Evolutionary conservation across 2,888 invertebrate genomes (phyloP), one percentile per base, ranked within the genome.

Genomic region (Ctena decussata): DNA sequence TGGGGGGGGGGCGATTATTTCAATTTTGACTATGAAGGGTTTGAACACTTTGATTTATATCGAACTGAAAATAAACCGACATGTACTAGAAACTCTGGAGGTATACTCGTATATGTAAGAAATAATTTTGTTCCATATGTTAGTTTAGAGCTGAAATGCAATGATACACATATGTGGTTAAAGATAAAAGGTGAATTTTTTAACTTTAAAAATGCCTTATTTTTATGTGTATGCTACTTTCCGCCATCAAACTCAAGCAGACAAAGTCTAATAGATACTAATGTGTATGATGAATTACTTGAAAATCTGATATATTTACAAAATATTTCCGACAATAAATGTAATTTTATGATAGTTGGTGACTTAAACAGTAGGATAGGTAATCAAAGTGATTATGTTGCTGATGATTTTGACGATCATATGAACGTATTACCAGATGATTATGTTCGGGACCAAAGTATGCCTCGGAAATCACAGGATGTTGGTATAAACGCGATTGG

Each of bases 201-300:
- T 44, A 11, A 44, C 37, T 37, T 75, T n/a, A 35, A 70, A 18
- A 46, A 44, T 46, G 80, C 75, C 39, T 12, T 69, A 0, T 76
- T 71, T 76, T 0, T 76, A 30, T 81, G 70, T 32, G 41, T 81
- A 70, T 81, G 70, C 8, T 81, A 81, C 44, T 53, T 81, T 5
- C 37, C 76, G 12, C 81, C 81, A 18, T 57, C 32, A 41, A 70
- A 70, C 32, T 76, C 76, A 37, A 71, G 53, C 24, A 53, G 81
- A 53, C 76, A 76, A 39, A 32, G 53, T 0, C 15, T 76, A 24
- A 30, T 53, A 12, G 76, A 81, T 21, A 32, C 76, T 18, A 37
- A 53, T 46, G 74, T 65, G 1, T 65, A 39, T 74, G 80, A 74
- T 60, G 30, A 11, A 39, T 41, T 73, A 44, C 32, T 80, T 24